Conservation (phyloP, 2,797 vertebrate species). For the Phyllotis vaccarum region DNA sequence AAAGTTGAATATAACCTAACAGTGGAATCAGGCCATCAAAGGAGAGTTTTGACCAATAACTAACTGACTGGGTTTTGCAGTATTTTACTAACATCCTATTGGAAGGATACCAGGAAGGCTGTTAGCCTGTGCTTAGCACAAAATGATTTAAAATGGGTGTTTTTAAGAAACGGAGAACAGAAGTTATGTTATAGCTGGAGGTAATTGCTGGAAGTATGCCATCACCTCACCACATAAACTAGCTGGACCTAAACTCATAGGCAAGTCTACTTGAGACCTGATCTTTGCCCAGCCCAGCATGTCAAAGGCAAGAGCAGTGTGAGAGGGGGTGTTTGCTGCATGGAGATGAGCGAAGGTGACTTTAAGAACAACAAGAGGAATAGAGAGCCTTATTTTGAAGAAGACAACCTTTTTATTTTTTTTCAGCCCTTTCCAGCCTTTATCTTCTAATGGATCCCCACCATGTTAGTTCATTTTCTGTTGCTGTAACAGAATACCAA, state of each 20-base stretch:
- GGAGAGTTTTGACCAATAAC: not conserved
- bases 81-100: constrained; percentile 19
- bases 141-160: constrained; percentile 29
- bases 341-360: not conserved
- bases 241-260: constrained; percentile 2
- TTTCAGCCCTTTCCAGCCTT: not conserved
- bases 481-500: not conserved
- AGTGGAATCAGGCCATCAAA: constrained; percentile 11
- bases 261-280: not conserved
- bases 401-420: constrained; percentile 29
- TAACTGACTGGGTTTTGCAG: not conserved
- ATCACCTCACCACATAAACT: not conserved
- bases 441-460: not conserved
- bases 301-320: not conserved
- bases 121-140: not conserved
- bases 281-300: not conserved
- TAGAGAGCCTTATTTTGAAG: not conserved
- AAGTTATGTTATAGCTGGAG: not conserved
- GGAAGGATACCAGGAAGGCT: constrained; percentile 18
- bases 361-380: not conserved
- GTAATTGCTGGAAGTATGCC: not conserved
- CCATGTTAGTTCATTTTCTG: not conserved
- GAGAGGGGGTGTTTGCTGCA: not conserved
- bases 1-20: not conserved
- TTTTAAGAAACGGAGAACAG: constrained; percentile 34